Evolutionary conservation across 2,113 vertebrate species (phyloP).

Genomic region (Tetraodon nigroviridis): DNA sequence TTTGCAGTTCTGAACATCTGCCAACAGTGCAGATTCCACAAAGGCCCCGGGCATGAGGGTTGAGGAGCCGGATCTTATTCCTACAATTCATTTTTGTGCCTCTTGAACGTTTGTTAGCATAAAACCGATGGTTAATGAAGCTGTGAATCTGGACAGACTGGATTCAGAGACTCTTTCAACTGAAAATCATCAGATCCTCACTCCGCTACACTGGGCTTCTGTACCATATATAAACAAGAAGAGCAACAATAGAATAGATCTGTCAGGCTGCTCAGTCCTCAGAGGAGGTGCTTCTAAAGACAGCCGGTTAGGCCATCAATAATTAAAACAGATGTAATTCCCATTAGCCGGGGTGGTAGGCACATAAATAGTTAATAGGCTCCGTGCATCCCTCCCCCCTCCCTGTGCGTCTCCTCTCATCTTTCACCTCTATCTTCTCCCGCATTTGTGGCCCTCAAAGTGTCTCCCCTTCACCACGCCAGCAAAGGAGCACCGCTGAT

Average conservation of each 20-base stretch:
- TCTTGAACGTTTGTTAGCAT: background rate
- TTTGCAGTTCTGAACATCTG: conserved; percentile 40
- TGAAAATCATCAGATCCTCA: conserved; percentile 12
- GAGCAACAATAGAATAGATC: conserved; percentile 52
- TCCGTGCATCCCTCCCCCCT: conserved; percentile 50
- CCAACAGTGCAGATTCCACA: conserved; percentile 25
- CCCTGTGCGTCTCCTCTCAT: conserved; percentile 40
- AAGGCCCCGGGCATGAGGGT: conserved; percentile 8
- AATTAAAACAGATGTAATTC: conserved; percentile 78
- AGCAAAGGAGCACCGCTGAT: conserved; percentile 40
- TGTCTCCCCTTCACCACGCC: conserved; percentile 18
- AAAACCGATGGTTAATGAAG: too few species aligned
- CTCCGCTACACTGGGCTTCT: conserved; percentile 21
- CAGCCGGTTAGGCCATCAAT: conserved; percentile 74
- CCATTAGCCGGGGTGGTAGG: conserved; percentile 66
- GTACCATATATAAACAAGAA: conserved; percentile 54
- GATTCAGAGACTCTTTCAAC: conserved; percentile 9
- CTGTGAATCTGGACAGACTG: conserved; percentile 12
- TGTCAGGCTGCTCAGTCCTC: conserved; percentile 50
- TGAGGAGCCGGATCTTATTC: background rate
- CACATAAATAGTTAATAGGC: conserved; percentile 75
- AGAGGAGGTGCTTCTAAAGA: conserved; percentile 58
- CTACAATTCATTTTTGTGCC: background rate
- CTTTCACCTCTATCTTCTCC: conserved; percentile 33
- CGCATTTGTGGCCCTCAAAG: conserved; percentile 14